phyloP scores from a whole-genome alignment of 2,888 invertebrate genomes.

The Plagodis pulveraria region DNA sequence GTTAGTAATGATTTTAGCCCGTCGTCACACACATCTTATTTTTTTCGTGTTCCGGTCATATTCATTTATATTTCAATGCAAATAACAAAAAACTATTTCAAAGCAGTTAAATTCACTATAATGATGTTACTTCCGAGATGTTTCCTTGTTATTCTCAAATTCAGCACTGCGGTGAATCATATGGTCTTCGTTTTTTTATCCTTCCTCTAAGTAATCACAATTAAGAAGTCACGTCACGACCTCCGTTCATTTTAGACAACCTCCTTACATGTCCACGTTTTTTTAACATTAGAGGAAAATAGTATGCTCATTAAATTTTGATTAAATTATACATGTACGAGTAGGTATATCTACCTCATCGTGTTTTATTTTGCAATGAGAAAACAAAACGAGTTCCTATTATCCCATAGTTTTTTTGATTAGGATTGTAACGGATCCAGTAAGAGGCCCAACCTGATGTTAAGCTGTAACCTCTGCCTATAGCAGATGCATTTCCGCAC shows the following conservation, averaged over 20 bases:
- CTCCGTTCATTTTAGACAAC: conserved; percentile 22
- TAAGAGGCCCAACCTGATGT: too few species aligned
- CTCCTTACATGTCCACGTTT: too few species aligned
- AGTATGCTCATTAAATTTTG: background rate
- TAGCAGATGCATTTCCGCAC: too few species aligned
- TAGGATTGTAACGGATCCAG: too few species aligned
- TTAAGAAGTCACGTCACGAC: conserved; percentile 31
- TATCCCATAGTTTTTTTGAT: too few species aligned
- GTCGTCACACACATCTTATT: background rate
- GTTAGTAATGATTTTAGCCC: too few species aligned
- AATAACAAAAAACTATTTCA: conserved; percentile 17
- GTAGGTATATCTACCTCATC: too few species aligned
- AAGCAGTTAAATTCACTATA: conserved; percentile 29
- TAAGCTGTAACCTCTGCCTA: too few species aligned
- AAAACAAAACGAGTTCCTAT: too few species aligned
- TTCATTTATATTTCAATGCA: conserved; percentile 26
- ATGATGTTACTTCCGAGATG: conserved; percentile 52
- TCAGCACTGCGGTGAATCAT: conserved; percentile 31
- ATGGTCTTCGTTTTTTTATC: conserved; percentile 30
- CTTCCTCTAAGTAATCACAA: conserved; percentile 33
- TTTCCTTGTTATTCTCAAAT: conserved; percentile 45
- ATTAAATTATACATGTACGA: too few species aligned
- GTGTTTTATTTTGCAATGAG: too few species aligned
- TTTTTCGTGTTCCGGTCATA: conserved; percentile 15
- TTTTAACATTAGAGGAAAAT: background rate